Evolutionary conservation across 2,113 vertebrate genomes (phyloP), one percentile per base, ranked within the genome.

Genomic region (Psammodynastes pulverulentus): DNA sequence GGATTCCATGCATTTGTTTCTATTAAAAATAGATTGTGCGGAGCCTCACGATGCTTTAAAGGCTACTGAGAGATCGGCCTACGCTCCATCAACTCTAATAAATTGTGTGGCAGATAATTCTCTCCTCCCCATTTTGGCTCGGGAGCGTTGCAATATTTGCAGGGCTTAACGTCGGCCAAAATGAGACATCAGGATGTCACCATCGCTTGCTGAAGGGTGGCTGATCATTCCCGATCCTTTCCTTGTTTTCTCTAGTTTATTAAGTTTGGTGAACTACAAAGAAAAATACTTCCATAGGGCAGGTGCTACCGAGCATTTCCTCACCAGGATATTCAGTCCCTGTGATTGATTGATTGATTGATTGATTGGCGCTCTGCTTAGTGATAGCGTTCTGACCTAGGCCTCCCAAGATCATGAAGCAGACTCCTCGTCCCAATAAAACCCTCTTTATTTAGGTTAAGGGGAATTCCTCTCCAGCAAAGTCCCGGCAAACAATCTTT

Each of bases 31-130:
- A 91, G n/a, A 7, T 52, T 34, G 6, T 19, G 6, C 24, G 85
- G 91, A 95, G 93, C 93, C 91, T 94, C 91, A 85, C 91, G 45
- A 26, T 93, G 93, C 95, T 91, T 94, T 94, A 92, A 93, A 87
- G 89, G 88, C 91, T 88, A 92, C 84, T 95, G 96, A 95, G 92
- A 95, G 95, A 93, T 88, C 86, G 62, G 46, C 95, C 94, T 92
- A 45, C 86, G 93, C 94, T 96, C 93, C 95, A 95, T 96, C 96
- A 96, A 19, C 94, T 95, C 91, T 62, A 95, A 94, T 91, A 95
- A 95, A 79, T 90, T 91, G 48, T 53, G 13, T 88, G 92, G 92
- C 92, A 93, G 94, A 94, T 94, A 72, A 26, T 95, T 94, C 90
- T 86, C 86, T 91, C 94, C 92, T 52, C 17, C 51, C 15, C 39